Base-by-base conservation (phyloP, 2,113 vertebrate species). In the Antigone vipio region DNA sequence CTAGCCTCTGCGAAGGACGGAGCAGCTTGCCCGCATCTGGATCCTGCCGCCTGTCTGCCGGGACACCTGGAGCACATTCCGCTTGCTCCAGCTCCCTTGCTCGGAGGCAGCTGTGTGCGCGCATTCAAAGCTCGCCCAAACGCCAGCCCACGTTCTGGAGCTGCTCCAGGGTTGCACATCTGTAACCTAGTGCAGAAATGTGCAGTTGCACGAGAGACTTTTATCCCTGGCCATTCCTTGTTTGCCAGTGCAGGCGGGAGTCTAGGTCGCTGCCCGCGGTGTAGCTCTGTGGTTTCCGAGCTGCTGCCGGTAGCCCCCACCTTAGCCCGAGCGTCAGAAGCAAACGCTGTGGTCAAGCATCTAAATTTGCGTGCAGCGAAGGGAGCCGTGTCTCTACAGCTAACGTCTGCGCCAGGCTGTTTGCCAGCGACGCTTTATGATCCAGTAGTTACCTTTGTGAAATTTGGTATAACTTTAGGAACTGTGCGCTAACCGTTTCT, bases 1-100 rank as follows among this genome's bases (percentile, higher is more conserved):
- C 27, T 22, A 11, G 30, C 29, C 71, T 38, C 30, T n/a, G 71
- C 11, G 5, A 10, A 29, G 78, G 78, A 71, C 9, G 8, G 66
- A 81, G 79, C 78, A 58, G 91, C 71, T 69, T 88, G 59, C 35
- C 78, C 27, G 2, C 88, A 79, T 91, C 94, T 92, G 93, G 83
- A 76, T 91, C n/a, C 74, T 44, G 68, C 88, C 5, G 78, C 76
- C 56, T 32, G 56, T 32, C 64, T 1, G 2, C 66, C 0, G 5
- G 60, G 77, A 91, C 77, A 86, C 77, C 92, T 71, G 91, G 93
- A 82, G 84, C 15, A 1, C 84, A 45, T 34, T 52, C 14, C 2
- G 1, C 60, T 47, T 1, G 9, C 86, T 34, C 45, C 75, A 21
- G 53, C 78, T 73, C 49, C 59, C 38, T 50, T 1, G 0, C 69